phyloP scores from a whole-genome alignment of 2,888 invertebrate species.

The Parnassius orleans region DNA sequence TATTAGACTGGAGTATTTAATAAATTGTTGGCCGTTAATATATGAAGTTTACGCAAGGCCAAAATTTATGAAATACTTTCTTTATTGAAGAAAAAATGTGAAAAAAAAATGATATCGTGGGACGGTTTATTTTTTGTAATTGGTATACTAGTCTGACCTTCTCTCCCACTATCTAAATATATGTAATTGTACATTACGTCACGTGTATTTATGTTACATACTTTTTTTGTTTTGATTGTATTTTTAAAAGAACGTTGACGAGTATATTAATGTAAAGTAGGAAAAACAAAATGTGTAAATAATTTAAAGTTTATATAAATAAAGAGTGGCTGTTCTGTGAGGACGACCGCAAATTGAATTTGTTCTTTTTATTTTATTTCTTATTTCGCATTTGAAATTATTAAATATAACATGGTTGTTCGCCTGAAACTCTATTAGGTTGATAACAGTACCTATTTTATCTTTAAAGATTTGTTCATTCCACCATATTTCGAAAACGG shows the following conservation, averaged over 20 bases:
- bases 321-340: constrained; percentile 75
- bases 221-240: constrained; percentile 73
- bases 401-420: too few species aligned
- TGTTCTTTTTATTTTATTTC: constrained; percentile 26
- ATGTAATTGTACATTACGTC: constrained; percentile 68
- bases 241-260: constrained; percentile 71
- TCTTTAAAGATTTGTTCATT: too few species aligned
- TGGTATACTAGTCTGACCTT: constrained; percentile 75
- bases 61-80: constrained; percentile 72
- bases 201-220: constrained; percentile 74
- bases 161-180: constrained; percentile 61
- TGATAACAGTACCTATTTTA: too few species aligned
- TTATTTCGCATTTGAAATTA: background rate
- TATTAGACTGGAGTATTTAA: constrained; percentile 75
- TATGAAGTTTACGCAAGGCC: constrained; percentile 60
- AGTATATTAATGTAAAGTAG: constrained; percentile 79
- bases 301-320: constrained; percentile 81
- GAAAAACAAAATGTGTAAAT: constrained; percentile 76
- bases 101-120: constrained; percentile 48
- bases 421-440: too few species aligned
- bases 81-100: constrained; percentile 40
- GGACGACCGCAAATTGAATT: constrained; percentile 53
- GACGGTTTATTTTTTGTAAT: constrained; percentile 74
- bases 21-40: constrained; percentile 63
- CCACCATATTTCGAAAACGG: too few species aligned